Conservation (phyloP, 2,888 invertebrate species). For the Eilema sororculum region DNA sequence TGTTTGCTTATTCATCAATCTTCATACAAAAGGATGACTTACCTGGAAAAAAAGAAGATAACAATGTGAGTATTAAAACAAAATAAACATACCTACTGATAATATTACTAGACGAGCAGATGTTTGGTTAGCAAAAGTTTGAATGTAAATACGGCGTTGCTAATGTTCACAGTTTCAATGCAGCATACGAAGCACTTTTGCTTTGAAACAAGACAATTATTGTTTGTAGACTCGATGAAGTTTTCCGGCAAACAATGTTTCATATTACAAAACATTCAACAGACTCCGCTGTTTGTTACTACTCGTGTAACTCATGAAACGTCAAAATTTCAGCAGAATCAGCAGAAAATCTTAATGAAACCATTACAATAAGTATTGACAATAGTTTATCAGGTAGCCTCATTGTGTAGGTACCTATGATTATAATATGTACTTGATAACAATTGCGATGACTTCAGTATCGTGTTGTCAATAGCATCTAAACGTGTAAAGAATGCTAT, state of each 20-base stretch:
- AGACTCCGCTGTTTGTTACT: conserved; percentile 35
- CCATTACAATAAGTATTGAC: too few relatives aligned
- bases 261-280: conserved; percentile 72
- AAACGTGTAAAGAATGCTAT: conserved; percentile 69
- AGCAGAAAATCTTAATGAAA: conserved; percentile 19
- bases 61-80: conserved; percentile 13
- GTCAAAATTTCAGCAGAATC: conserved; percentile 37
- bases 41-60: conserved; percentile 64
- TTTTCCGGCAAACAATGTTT: conserved; percentile 73
- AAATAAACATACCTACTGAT: conserved; percentile 35
- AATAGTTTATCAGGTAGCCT: conserved; percentile 17
- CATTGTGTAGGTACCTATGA: conserved; percentile 10
- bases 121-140: conserved; percentile 28
- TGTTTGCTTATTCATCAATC: conserved; percentile 38
- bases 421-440: conserved; percentile 26
- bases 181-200: conserved; percentile 45
- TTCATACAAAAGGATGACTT: conserved; percentile 50
- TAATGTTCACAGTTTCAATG: conserved; percentile 32
- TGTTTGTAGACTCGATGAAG: conserved; percentile 67
- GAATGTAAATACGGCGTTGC: conserved; percentile 30
- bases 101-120: conserved; percentile 17
- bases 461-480: conserved; percentile 51
- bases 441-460: conserved; percentile 19
- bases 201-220: conserved; percentile 60
- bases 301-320: conserved; percentile 29